Base-by-base conservation (phyloP, 2,888 invertebrate genomes). In the Lycaena phlaeas region DNA sequence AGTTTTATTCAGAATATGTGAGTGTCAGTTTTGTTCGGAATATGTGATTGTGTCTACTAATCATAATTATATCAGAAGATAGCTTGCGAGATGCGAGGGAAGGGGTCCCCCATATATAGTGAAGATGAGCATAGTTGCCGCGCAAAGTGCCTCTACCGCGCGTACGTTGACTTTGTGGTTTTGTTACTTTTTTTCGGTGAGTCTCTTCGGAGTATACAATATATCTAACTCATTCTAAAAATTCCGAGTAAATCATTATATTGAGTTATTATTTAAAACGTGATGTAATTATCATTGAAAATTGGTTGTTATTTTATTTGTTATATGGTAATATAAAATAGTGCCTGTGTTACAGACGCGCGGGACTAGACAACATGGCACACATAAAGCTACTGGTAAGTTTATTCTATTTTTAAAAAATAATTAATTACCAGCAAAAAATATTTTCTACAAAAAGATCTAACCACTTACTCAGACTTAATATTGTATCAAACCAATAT, bases 81-180 rank as follows among this genome's bases (percentile, higher is more conserved):
- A 14, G 18, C 36, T 30, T 29, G 12, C 11, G 38, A 44, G 43
- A 48, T 44, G 43, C 31, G 27, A 30, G 45, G 51, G 57, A 62
- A 61, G 70, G 73, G 75, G 73, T 54, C 29, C 46, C 43, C 49
- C 59, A 60, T 74, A 75, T 76, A 76, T 63, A 76, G 63, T 45
- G 59, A 57, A 61, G 69, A 65, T 61, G 72, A 62, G 64, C 59
- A 11, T 6, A 41, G 53, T 53, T 48, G 49, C 42, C 40, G 47
- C 46, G 48, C 59, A 60, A 64, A 70, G 68, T 67, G 60, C 63
- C 51, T 31, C 40, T 42, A 47, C 30, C 46, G 53, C 50, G 53
- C 57, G 52, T 49, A 48, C 51, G 41, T 48, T 45, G 34, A 31
- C 12, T 50, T 46, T 39, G 34, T 18, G 18, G 12, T 9, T 12